Base-by-base conservation (phyloP, 2,888 invertebrate species). In the Gerris lacustris region DNA sequence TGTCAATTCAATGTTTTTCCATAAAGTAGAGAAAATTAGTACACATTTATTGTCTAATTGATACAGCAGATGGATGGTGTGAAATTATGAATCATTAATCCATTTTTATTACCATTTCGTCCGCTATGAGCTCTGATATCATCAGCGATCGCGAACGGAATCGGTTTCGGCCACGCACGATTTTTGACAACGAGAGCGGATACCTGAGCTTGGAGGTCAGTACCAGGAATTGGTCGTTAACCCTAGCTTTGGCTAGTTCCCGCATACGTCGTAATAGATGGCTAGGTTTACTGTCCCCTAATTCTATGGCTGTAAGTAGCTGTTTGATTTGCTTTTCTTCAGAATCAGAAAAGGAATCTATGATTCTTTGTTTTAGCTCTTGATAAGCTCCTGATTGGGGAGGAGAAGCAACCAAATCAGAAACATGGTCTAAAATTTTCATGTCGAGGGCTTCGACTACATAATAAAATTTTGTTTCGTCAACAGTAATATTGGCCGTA, bases 321-420 rank as follows among this genome's bases (percentile, higher is more conserved):
- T 55, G 55, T 55, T 55, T 55, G 15, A 55, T 55, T 55, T 55
- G 55, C 15, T 55, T 55, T 55, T 55, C 55, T 55, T 55, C 55
- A 9, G 55, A 55, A 55, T 55, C 55, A 15, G 55, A 55, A 55
- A 55, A 55, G 11, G 55, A 55, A 55, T 55, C 55, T 11, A 55
- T 55, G 15, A 55, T 55, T 55, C 55, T 55, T 55, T 55, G 9
- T 15, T 55, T 55, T 2, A 55, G 55, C 15, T 55, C 5, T 55
- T 55, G 55, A 55, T 55, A 55, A 11, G 55, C 55, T 15, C 5
- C 55, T 11, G 9, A 11, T 55, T 55, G 55, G 55, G 9, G 55
- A 15, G 55, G 55, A 55, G 55, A 31, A 31, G 55, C 55, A 55
- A 55, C 55, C 55, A 55, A 55, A 15, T 55, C 55, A 11, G 55